Conservation (phyloP, 1,140 invertebrate genomes). For the Lucilia sericata region DNA sequence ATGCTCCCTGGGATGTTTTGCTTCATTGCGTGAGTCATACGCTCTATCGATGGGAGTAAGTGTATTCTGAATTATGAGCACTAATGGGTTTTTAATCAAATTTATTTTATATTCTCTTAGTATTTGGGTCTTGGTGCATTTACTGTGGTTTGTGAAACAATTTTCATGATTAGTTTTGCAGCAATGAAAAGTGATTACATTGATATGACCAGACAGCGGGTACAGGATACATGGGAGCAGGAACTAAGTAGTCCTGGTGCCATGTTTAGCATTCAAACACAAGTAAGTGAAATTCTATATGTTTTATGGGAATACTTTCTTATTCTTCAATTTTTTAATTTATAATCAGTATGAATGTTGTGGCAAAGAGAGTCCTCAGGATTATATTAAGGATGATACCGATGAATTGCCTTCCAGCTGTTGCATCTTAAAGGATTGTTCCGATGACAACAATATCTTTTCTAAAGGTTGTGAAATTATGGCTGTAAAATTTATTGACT, state of each 20-base stretch:
- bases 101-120: constrained; percentile 35
- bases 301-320: not conserved
- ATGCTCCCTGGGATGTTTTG: constrained; percentile 44
- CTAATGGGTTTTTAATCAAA: not conserved
- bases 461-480: constrained; percentile 54
- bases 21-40: constrained; percentile 46
- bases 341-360: constrained; percentile 55
- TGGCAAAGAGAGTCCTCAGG: constrained; percentile 59
- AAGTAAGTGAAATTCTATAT: not conserved
- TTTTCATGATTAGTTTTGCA: constrained; percentile 57
- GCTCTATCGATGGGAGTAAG: constrained; percentile 45
- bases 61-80: not conserved
- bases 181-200: constrained; percentile 49
- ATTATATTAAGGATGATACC: constrained; percentile 54
- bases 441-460: constrained; percentile 53
- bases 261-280: constrained; percentile 46
- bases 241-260: constrained; percentile 13
- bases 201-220: constrained; percentile 41
- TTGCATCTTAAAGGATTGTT: constrained; percentile 59
- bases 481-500: constrained; percentile 31
- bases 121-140: constrained; percentile 32
- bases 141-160: constrained; percentile 44
- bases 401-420: constrained; percentile 58
- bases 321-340: constrained; percentile 34
- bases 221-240: constrained; percentile 37